phyloP scores from a whole-genome alignment of 2,888 invertebrate genomes.

The Bimastos eiseni region DNA sequence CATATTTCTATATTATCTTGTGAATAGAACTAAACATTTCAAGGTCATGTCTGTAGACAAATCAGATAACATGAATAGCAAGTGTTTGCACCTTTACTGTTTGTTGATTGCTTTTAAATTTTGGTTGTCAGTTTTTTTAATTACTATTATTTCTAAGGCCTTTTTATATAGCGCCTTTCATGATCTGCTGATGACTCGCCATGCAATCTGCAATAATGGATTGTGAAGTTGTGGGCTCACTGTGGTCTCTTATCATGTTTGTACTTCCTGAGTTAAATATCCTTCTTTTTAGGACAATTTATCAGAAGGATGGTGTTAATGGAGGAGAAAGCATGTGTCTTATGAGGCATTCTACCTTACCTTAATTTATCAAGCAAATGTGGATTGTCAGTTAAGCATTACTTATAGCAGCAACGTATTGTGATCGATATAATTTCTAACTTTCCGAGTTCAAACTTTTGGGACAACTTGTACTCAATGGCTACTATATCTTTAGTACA shows the following conservation, averaged over 20 bases:
- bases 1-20: neutral
- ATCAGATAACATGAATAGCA: neutral
- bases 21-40: neutral
- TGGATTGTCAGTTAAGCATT: too few species aligned
- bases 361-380: neutral
- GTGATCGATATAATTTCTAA: too few species aligned
- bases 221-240: neutral
- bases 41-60: neutral
- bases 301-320: neutral
- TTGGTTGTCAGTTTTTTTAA: too few species aligned
- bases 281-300: neutral
- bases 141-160: too few species aligned
- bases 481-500: too few species aligned
- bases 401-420: too few species aligned
- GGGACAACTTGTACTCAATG: too few species aligned
- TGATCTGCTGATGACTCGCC: too few species aligned
- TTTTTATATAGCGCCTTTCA: too few species aligned
- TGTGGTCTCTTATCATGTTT: too few species aligned
- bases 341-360: neutral
- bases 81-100: neutral
- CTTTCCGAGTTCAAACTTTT: too few species aligned
- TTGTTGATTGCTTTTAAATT: too few species aligned
- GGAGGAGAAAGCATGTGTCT: neutral
- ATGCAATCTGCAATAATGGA: neutral
- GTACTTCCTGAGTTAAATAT: neutral